Evolutionary conservation across 1,140 invertebrate species (phyloP), one percentile per base, ranked within the genome.

Genomic region (Choristoneura fumiferana): DNA sequence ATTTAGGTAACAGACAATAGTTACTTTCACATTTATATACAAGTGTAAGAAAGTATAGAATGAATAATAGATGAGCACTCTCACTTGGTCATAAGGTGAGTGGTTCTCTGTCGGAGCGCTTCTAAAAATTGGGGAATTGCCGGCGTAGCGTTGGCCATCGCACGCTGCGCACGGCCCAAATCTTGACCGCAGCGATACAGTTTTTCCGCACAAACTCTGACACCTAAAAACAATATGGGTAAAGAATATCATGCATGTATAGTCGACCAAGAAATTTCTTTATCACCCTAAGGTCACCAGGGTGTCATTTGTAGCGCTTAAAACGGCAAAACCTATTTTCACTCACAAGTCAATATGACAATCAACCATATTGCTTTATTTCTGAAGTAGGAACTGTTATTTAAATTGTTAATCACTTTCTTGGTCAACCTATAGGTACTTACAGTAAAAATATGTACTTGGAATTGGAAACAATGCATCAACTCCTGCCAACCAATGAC

Each of bases 191-290:
- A 87, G 8, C 89, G 90, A 54, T 93, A 90, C 45, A 97, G 90
- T 69, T 95, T 95, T 63, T 97, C 96, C 29, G 95, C 91, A 34
- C 95, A 92, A 12, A 96, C 94, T 43, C 94, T 91, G 71, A 95
- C 94, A 34, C 96, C 95, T 86, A 54, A 2, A 63, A 15, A 39
- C 12, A 45, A 49, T 36, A 49, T 37, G 12, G 34, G 18, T 37
- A 6, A 29, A 60, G 49, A 6, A 6, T 29, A 10, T 37, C 14
- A 54, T 58, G 34, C 17, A 40, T 6, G 1, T 40, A 14, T 49
- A 40, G 43, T 58, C 39, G 54, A 54, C 22, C 33, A 40, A n/a
- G n/a, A n/a, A n/a, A n/a, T n/a, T n/a, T n/a, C n/a, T n/a, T n/a
- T n/a, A n/a, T n/a, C n/a, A n/a, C n/a, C n/a, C n/a, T n/a, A n/a